These are phyloP conservation scores for Bellardia bayeri DNA, from an alignment of 2,888 invertebrate species.

Conservation along the genomic window DNA sequence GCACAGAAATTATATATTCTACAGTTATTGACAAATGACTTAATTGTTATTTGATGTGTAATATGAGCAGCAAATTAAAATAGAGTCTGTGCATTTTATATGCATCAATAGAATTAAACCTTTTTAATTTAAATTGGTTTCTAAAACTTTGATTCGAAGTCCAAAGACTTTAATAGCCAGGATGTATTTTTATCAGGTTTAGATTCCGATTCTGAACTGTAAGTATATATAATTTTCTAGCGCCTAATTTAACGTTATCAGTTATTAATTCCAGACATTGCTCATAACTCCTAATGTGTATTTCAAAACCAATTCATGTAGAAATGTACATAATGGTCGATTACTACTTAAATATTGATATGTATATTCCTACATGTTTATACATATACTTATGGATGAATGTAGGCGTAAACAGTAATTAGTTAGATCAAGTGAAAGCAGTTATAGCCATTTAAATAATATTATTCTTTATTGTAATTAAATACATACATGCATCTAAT, in stretches of 20 bases:
- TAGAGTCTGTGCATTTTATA: no score
- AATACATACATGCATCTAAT: background rate
- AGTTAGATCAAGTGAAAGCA: background rate
- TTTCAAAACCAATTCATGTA: background rate
- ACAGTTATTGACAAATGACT: background rate
- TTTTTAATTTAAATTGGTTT: no score
- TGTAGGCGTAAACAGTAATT: constrained; percentile 15
- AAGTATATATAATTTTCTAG: no score
- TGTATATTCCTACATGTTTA: background rate
- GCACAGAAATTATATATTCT: constrained; percentile 5
- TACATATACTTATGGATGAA: background rate
- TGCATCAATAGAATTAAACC: no score
- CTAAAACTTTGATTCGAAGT: no score
- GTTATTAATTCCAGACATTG: no score
- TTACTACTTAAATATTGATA: background rate
- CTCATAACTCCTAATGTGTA: no score
- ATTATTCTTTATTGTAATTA: background rate
- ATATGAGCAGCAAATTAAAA: background rate
- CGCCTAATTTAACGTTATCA: no score
- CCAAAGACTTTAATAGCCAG: no score
- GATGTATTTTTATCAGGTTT: no score
- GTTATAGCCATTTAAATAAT: background rate
- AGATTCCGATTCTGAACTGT: no score
- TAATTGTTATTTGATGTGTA: background rate
- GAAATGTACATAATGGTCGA: background rate